A percentile compares a stretch with the other conserved stretches of the same genome.
phyloP scores from a whole-genome alignment of 2,113 vertebrate species.

The Embiotoca jacksoni region DNA sequence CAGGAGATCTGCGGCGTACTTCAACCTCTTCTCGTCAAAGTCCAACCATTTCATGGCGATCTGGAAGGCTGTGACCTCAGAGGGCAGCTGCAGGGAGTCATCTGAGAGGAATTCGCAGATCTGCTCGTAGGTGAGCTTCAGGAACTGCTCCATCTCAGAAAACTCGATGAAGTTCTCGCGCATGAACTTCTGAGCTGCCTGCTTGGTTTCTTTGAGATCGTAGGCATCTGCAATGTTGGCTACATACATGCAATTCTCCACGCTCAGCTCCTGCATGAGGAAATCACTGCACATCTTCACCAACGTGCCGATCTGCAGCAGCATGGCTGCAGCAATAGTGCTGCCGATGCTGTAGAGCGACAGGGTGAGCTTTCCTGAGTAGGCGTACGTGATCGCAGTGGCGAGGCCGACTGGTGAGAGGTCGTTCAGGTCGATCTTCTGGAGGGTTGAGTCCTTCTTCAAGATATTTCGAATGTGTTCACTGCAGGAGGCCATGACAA shows the following conservation, averaged over 20 bases:
- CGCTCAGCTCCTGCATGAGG: constrained; percentile 93
- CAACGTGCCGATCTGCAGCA: constrained; percentile 93
- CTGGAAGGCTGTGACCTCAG: constrained; percentile 98
- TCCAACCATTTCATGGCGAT: constrained; percentile 98
- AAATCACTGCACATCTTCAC: constrained; percentile 99
- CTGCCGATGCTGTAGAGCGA: constrained; percentile 97
- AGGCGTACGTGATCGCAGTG: constrained; percentile 95
- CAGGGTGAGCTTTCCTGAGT: constrained; percentile 96
- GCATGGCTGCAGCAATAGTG: constrained; percentile 93
- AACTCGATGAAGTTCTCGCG: constrained; percentile 98
- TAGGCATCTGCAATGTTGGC: constrained; percentile 97
- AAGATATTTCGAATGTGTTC: constrained; percentile 93
- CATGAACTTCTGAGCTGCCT: constrained; percentile 95
- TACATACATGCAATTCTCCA: constrained; percentile 98
- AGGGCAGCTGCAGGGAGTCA: constrained; percentile 95
- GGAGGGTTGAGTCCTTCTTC: constrained; percentile 91
- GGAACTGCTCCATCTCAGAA: constrained; percentile 97
- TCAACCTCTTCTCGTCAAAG: constrained; percentile 97
- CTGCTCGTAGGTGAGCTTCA: constrained; percentile 98
- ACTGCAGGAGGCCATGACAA: constrained; percentile 97
- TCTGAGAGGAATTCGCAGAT: constrained; percentile 97
- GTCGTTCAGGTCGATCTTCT: constrained; percentile 94
- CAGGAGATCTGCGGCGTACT: constrained; percentile 92
- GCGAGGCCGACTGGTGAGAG: constrained; percentile 92
- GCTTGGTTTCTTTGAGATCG: constrained; percentile 91